Evolutionary conservation across 2,113 vertebrate species (phyloP).

Genomic region (Sebastes schlegelii): DNA sequence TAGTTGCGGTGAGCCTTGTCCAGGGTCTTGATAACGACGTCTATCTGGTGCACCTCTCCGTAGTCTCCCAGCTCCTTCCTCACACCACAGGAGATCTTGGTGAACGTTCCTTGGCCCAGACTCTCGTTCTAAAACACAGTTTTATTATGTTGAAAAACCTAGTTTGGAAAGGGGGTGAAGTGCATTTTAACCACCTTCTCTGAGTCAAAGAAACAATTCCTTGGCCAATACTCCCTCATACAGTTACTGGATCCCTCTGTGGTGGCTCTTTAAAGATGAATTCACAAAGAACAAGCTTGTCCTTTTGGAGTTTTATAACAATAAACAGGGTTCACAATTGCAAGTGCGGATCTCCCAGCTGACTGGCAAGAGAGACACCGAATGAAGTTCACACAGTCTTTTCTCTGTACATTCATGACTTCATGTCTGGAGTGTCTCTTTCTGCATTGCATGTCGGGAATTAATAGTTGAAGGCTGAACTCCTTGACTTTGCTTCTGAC

Average conservation of each 20-base stretch:
- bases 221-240: neutral
- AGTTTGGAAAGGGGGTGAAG: neutral
- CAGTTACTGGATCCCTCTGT: neutral
- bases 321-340: neutral
- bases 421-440: neutral
- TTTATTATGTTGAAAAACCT: conserved; percentile 7
- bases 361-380: neutral
- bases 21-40: conserved; percentile 94
- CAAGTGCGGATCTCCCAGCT: neutral
- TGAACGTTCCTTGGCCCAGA: conserved; percentile 96
- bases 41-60: conserved; percentile 91
- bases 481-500: too few relatives aligned
- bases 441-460: neutral
- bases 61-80: conserved; percentile 94
- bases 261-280: neutral
- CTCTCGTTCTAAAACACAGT: conserved; percentile 87
- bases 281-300: neutral
- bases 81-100: conserved; percentile 94
- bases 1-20: conserved; percentile 95
- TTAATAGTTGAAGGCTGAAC: neutral
- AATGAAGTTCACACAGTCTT: neutral
- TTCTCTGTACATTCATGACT: neutral
- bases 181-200: neutral
- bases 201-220: neutral
- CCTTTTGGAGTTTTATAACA: neutral